Base-by-base conservation (phyloP, 2,888 invertebrate species). In the Amiota mariae region DNA sequence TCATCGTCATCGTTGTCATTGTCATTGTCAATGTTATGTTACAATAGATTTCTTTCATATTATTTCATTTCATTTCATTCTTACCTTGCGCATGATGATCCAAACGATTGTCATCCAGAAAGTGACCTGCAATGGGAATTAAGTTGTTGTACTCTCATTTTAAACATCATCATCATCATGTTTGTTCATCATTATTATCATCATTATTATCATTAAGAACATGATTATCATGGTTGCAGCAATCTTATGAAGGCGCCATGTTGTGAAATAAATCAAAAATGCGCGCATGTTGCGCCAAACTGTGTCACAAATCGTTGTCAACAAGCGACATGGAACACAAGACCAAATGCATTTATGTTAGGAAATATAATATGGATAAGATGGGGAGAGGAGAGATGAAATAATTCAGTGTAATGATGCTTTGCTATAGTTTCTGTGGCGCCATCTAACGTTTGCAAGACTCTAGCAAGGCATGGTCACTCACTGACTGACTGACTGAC, bases 91-190 rank as follows among this genome's bases (percentile, higher is more conserved):
- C 84, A 82, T 90, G 90, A 85, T 90, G 90, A 77, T 90, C 90
- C 80, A 90, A 82, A 67, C 90, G 89, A 79, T 88, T 89, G 82
- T 90, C 90, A 79, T 90, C 90, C 75, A 90, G 85, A 79, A 90
- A 87, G 81, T 90, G 90, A 81, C 89, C 90, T 90, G 84, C 80
- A 84, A 79, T 75, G 70, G 74, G 74, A 79, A 84, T 84, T 84
- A 86, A 84, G 83, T 81, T 86, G 83, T 86, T 85, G 71, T 70
- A 57, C 51, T 54, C 8, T 79, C 11, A 15, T 54, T n/a, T 51
- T n/a, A 8, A n/a, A 6, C 10, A 59, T 6, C 59, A 59, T 79
- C 11, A 36, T 54, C 48, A 20, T 63, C 46, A 12, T 59, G 54
- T 54, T 54, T 54, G 54, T 11, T 57, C 18, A 46, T 57, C 46